Conservation (phyloP, 2,797 vertebrate genomes). For the Microchirus variegatus region DNA sequence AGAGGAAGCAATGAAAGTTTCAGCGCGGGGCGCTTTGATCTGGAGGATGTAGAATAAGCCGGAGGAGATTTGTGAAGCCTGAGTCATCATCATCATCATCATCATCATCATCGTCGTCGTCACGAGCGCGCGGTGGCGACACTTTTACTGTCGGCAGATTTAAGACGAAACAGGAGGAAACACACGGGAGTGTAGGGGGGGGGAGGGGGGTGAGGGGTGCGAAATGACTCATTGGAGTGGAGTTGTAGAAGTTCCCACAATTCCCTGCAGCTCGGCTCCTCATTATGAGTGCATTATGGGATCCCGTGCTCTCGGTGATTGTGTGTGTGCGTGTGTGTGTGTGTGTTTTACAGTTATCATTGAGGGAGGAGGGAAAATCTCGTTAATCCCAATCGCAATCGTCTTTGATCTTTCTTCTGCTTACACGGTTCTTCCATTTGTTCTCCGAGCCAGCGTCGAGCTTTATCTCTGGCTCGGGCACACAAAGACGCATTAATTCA, state of each 20-base stretch:
- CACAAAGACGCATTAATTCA: conserved; percentile 58
- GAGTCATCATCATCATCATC: conserved; percentile 69
- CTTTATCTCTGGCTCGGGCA: conserved; percentile 63
- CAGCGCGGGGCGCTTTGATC: conserved; percentile 69
- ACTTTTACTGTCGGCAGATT: conserved; percentile 68
- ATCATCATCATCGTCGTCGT: conserved; percentile 53
- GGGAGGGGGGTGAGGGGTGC: conserved; percentile 38
- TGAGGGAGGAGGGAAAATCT: conserved; percentile 62
- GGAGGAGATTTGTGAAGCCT: conserved; percentile 53
- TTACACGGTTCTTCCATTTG: conserved; percentile 68
- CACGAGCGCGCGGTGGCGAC: conserved; percentile 54
- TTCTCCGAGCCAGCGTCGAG: conserved; percentile 50
- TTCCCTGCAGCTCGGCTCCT: conserved; percentile 56
- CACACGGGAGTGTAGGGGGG: conserved; percentile 19
- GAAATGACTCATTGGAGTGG: conserved; percentile 67
- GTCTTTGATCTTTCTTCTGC: conserved; percentile 72
- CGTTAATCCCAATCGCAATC: conserved; percentile 67
- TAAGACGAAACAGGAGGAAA: conserved; percentile 46
- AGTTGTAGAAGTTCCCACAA: conserved; percentile 56
- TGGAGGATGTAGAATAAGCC: conserved; percentile 58
- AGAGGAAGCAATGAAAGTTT: conserved; percentile 76
- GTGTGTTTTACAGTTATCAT: conserved; percentile 62
- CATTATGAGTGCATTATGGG: conserved; percentile 57
- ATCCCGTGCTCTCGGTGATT: conserved; percentile 36
- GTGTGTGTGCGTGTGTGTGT: conserved; percentile 21